Conservation (phyloP, 2,797 vertebrate species). For the Carcharodon carcharias region DNA sequence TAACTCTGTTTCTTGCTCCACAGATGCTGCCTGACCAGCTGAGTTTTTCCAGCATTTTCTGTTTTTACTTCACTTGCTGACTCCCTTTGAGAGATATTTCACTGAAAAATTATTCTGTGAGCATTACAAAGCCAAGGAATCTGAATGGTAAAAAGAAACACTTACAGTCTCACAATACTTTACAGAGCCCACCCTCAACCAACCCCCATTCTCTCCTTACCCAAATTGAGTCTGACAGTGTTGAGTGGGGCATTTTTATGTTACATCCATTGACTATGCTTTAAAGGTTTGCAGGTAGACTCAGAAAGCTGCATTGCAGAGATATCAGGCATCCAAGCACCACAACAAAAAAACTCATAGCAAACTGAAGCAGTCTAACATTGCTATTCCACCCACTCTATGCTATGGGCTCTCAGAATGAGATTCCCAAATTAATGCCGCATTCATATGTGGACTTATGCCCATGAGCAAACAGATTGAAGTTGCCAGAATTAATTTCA, state of each 20-base stretch:
- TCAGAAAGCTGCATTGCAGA: slow-evolving; percentile 25
- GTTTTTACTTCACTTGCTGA: background rate
- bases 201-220: background rate
- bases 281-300: background rate
- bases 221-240: background rate
- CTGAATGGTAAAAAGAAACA: background rate
- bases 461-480: background rate
- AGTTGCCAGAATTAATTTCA: slow-evolving; percentile 25
- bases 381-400: background rate
- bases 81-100: background rate
- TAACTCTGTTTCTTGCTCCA: background rate
- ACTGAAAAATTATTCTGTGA: background rate
- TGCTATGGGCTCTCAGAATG: background rate
- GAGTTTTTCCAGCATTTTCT: background rate
- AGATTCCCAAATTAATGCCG: slow-evolving; percentile 18
- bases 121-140: background rate
- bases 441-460: background rate
- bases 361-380: background rate
- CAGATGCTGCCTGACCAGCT: background rate
- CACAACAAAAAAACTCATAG: background rate
- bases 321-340: background rate
- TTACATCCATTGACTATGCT: background rate
- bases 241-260: background rate
- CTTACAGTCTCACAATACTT: background rate
- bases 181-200: background rate